Evolutionary conservation across 2,888 invertebrate genomes (phyloP).

Genomic region (Aspidiotus rigidus): DNA sequence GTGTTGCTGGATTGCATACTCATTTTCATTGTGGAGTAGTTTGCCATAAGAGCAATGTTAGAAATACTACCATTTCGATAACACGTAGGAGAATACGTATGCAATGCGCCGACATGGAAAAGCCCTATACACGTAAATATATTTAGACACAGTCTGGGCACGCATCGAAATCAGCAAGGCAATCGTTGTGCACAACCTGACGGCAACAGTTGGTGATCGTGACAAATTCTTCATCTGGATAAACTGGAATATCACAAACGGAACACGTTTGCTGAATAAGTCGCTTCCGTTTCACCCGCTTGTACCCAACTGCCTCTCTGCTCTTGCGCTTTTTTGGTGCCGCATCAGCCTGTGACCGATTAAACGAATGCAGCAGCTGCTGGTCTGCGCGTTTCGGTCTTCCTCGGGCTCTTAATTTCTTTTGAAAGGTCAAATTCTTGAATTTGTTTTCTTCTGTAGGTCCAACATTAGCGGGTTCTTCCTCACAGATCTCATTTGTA

Average conservation of each 20-base stretch:
- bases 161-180: not conserved
- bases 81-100: no score
- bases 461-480: not conserved
- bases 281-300: not conserved
- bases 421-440: not conserved
- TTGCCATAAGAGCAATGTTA: no score
- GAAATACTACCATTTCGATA: no score
- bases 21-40: no score
- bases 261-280: not conserved
- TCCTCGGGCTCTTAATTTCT: not conserved
- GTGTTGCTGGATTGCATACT: no score
- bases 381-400: not conserved
- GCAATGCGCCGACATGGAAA: no score
- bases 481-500: not conserved
- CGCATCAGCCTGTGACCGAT: constrained; percentile 1
- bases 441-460: not conserved
- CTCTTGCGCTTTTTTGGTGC: not conserved
- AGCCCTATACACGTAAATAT: no score
- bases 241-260: not conserved
- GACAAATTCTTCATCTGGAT: not conserved
- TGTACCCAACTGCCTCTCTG: not conserved
- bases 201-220: not conserved
- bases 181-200: not conserved
- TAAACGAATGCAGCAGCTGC: not conserved
- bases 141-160: no score